These are phyloP conservation scores for Cosmorhoe ocellata DNA, from an alignment of 2,888 invertebrate genomes.

Conservation along the genomic window DNA sequence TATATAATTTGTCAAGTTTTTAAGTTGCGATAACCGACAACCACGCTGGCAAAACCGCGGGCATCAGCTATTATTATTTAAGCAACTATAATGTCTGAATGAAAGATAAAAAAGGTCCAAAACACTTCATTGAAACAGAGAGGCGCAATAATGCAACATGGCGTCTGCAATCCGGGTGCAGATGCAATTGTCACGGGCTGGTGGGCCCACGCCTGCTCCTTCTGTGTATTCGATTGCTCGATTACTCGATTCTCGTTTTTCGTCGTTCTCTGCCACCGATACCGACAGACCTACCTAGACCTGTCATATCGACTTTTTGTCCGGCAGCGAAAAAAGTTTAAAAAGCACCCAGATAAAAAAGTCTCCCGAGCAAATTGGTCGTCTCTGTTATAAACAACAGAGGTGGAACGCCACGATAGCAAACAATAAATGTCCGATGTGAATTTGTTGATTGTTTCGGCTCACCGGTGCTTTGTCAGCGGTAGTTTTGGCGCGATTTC, in stretches of 20 bases:
- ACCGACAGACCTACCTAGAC: slow-evolving; percentile 46
- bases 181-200: slow-evolving; percentile 79
- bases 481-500: slow-evolving; percentile 71
- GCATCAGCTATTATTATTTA: no score
- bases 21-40: no score
- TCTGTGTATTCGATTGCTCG: slow-evolving; percentile 76
- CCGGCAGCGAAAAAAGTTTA: slow-evolving; percentile 65
- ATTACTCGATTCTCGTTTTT: slow-evolving; percentile 75
- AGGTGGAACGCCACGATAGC: slow-evolving; percentile 79
- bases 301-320: slow-evolving; percentile 81
- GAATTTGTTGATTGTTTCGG: slow-evolving; percentile 77
- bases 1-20: no score
- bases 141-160: slow-evolving; percentile 74
- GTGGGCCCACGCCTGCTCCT: slow-evolving; percentile 61
- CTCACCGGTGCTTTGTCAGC: slow-evolving; percentile 62
- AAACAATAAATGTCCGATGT: slow-evolving; percentile 79
- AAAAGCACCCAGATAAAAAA: slow-evolving; percentile 70
- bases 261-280: slow-evolving; percentile 67
- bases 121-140: slow-evolving; percentile 67
- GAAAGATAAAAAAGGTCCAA: slow-evolving; percentile 50
- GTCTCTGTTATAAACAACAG: slow-evolving; percentile 80
- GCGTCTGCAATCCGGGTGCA: slow-evolving; percentile 68
- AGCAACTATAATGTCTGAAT: slow-evolving; percentile 1
- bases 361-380: slow-evolving; percentile 78
- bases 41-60: no score